Percentiles rank a stretch among this genome's conserved stretches.
phyloP scores from a whole-genome alignment of 2,113 vertebrate species.

The Solenodon paradoxus region DNA sequence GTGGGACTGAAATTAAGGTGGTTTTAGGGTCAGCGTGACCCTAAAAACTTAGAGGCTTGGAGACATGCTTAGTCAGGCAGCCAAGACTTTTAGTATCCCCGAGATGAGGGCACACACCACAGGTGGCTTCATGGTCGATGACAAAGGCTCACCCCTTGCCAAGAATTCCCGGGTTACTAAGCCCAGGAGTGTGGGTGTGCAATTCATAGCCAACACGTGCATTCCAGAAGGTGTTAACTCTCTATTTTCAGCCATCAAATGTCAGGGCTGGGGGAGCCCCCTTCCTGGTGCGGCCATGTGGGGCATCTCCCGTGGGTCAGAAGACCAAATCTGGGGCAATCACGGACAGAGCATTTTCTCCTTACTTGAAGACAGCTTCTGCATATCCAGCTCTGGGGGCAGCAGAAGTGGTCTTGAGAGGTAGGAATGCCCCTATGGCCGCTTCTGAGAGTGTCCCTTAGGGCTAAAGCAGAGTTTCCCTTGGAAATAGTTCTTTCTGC shows the following conservation, averaged over 20 bases:
- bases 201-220: neutral
- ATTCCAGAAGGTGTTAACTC: neutral
- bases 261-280: fast-evolving
- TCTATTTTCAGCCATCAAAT: neutral
- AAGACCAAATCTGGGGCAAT: neutral
- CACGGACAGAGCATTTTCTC: neutral
- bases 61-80: neutral
- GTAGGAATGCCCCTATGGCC: neutral
- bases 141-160: neutral
- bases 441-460: neutral
- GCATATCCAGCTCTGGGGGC: neutral
- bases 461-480: neutral
- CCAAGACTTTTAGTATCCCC: neutral
- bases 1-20: neutral
- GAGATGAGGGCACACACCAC: neutral
- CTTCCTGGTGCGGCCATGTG: neutral
- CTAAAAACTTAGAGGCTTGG: neutral
- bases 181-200: neutral
- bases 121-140: neutral
- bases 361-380: neutral
- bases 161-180: neutral
- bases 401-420: neutral
- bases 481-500: neutral
- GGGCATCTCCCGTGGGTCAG: neutral
- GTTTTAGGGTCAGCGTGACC: neutral